A percentile compares a stretch with the other conserved stretches of the same genome.
Evolutionary conservation across 2,113 vertebrate genomes (phyloP).

Genomic region (Chrysochloris asiatica): DNA sequence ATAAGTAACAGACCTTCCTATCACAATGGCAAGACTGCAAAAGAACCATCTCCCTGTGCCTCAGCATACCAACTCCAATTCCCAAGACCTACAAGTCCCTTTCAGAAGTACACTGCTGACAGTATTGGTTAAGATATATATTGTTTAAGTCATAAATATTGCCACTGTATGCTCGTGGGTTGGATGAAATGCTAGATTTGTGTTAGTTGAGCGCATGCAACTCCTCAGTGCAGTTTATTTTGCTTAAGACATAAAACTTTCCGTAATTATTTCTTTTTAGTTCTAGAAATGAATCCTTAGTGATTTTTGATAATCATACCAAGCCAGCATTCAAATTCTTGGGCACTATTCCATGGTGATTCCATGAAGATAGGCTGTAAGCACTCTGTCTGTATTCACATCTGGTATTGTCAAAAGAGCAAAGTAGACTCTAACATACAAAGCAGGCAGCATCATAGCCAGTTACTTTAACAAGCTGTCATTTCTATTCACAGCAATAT

Average conservation of each 20-base stretch:
- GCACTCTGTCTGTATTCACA: neutral
- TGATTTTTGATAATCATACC: neutral
- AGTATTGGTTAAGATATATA: neutral
- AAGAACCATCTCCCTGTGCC: neutral
- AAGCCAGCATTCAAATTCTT: neutral
- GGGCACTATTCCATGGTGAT: neutral
- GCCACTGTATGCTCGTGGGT: neutral
- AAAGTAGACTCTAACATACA: neutral
- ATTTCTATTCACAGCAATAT: neutral
- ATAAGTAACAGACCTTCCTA: neutral
- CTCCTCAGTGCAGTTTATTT: neutral
- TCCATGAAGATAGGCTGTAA: neutral
- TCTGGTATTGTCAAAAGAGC: neutral
- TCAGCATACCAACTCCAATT: neutral
- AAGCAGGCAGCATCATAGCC: neutral
- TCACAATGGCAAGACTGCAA: neutral
- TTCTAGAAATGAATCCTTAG: neutral
- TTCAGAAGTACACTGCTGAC: neutral
- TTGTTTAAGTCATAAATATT: neutral
- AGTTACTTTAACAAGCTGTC: conserved; percentile 4
- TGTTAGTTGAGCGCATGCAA: neutral
- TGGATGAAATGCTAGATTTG: neutral
- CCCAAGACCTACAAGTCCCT: neutral
- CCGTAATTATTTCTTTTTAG: neutral
- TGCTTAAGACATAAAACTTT: neutral